These are phyloP conservation scores for Peribatodes rhomboidaria DNA, from an alignment of 2,888 invertebrate species.

Conservation along the genomic window DNA sequence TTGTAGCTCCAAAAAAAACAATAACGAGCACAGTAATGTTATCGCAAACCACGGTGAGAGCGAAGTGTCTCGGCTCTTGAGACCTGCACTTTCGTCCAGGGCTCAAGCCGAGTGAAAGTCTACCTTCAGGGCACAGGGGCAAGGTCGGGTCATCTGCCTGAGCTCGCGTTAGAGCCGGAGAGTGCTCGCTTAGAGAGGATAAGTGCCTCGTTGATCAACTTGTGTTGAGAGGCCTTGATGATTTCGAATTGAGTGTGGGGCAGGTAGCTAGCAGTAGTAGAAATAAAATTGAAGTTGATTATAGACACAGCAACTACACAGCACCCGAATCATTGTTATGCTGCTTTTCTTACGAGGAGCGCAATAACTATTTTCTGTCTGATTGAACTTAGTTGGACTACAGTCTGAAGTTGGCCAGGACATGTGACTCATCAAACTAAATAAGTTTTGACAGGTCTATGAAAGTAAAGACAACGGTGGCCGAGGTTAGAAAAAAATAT, in stretches of 20 bases:
- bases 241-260: background rate
- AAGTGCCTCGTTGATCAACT: background rate
- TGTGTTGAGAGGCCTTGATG: background rate
- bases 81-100: conserved; percentile 41
- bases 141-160: conserved; percentile 36
- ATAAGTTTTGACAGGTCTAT: too few species aligned
- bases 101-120: conserved; percentile 43
- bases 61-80: conserved; percentile 21
- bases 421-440: too few species aligned
- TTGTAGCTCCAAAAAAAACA: background rate
- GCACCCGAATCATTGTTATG: too few species aligned
- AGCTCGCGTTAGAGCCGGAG: conserved; percentile 24
- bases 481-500: too few species aligned
- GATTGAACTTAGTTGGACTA: too few species aligned
- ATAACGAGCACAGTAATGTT: background rate
- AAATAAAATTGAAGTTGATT: too few species aligned
- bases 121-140: conserved; percentile 46
- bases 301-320: too few species aligned
- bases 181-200: conserved; percentile 3
- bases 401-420: too few species aligned
- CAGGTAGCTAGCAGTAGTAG: too few species aligned
- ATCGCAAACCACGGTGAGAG: conserved; percentile 9
- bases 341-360: too few species aligned
- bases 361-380: too few species aligned
- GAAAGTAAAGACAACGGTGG: too few species aligned